Conservation (phyloP, 2,797 vertebrate species). For the Semaprochilodus insignis region DNA sequence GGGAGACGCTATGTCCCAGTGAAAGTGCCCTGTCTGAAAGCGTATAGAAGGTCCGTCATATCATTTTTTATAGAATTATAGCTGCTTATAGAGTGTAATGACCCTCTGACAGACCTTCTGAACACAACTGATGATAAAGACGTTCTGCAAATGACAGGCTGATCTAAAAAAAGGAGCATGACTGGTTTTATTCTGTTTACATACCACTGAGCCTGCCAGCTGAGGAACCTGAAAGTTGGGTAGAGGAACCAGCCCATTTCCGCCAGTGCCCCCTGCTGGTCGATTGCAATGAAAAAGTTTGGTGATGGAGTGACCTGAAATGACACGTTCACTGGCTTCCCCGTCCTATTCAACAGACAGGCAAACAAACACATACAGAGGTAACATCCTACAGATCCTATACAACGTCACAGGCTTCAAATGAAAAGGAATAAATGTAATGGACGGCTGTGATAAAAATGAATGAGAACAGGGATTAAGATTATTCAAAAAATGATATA, state of each 20-base stretch:
- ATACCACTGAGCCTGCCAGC: conserved; percentile 84
- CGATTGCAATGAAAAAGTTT: conserved; percentile 76
- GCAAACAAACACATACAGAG: conserved; percentile 1
- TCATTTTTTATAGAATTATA: not conserved
- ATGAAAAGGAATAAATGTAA: too few species aligned
- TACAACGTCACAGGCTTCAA: too few species aligned
- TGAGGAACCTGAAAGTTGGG: conserved; percentile 78
- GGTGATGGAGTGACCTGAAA: conserved; percentile 80
- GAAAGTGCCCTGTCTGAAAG: not conserved
- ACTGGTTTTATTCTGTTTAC: not conserved
- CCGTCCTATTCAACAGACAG: conserved; percentile 62
- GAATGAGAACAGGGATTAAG: too few species aligned
- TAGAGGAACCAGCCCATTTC: conserved; percentile 82
- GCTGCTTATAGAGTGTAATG: not conserved
- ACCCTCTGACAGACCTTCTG: too few species aligned
- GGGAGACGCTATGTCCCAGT: not conserved
- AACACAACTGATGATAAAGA: too few species aligned
- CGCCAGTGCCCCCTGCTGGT: conserved; percentile 77
- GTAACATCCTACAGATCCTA: not conserved
- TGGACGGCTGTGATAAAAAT: too few species aligned
- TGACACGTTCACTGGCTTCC: conserved; percentile 69
- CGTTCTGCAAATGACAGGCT: too few species aligned
- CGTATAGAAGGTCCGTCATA: not conserved
- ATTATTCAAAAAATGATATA: too few species aligned
- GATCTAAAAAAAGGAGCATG: not conserved